A percentile compares a stretch with the other conserved stretches of the same genome.
Evolutionary conservation across 2,113 vertebrate species (phyloP).

Genomic region (Poeciliopsis turrubarensis): DNA sequence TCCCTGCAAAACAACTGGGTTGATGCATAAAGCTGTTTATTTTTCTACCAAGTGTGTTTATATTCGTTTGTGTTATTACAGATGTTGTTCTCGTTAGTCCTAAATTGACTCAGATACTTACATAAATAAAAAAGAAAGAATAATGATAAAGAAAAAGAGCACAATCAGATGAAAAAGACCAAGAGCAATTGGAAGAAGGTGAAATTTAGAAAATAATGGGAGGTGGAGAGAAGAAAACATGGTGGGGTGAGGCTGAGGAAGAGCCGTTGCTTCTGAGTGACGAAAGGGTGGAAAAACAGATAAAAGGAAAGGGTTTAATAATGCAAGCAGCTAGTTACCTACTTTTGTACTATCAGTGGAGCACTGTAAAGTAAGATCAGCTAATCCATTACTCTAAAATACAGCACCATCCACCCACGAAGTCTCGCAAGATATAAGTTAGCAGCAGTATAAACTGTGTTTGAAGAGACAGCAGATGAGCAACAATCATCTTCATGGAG

Average conservation of each 20-base stretch:
- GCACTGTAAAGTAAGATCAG: slow-evolving; percentile 49
- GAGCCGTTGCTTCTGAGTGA: slow-evolving; percentile 25
- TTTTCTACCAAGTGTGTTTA: neutral
- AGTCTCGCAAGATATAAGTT: too few species aligned
- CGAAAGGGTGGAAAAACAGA: slow-evolving; percentile 44
- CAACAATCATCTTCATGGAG: too few species aligned
- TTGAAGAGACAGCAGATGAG: too few species aligned
- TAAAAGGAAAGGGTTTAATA: slow-evolving; percentile 72
- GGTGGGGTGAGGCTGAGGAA: slow-evolving; percentile 30
- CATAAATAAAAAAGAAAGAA: slow-evolving; percentile 14
- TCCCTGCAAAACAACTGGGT: too few species aligned
- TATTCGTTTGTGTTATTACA: neutral
- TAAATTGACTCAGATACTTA: slow-evolving; percentile 20
- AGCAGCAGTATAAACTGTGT: too few species aligned
- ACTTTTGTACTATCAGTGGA: slow-evolving; percentile 44
- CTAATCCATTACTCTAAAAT: slow-evolving; percentile 25
- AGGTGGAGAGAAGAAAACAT: slow-evolving; percentile 27
- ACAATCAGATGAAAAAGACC: slow-evolving; percentile 4
- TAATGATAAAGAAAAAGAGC: neutral
- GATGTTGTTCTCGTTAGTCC: neutral
- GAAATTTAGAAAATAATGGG: slow-evolving; percentile 38
- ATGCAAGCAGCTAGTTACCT: slow-evolving; percentile 69
- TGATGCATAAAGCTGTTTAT: neutral
- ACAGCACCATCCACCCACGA: neutral
- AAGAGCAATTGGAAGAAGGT: slow-evolving; percentile 14